Percentiles rank a stretch among this genome's conserved stretches.
Conservation (phyloP, 2,797 vertebrate genomes). For the Spinibarbus caldwelli region DNA sequence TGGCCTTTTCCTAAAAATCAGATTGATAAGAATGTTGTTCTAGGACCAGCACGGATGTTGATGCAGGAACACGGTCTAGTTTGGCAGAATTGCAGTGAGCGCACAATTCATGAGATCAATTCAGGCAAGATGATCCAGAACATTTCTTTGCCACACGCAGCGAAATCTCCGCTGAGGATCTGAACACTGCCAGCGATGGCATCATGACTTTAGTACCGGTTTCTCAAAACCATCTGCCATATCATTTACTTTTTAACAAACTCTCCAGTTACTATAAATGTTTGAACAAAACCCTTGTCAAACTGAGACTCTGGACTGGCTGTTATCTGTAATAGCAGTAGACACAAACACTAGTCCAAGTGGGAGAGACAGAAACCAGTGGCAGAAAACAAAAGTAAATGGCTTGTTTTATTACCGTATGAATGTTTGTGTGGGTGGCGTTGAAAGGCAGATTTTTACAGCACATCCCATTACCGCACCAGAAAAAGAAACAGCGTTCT, state of each 20-base stretch:
- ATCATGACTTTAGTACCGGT: not conserved
- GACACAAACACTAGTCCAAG: conserved; percentile 45
- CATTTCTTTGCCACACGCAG: conserved; percentile 12
- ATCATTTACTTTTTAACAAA: conserved; percentile 9
- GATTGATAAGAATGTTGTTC: not conserved
- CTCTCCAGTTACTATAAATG: conserved; percentile 9
- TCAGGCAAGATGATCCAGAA: conserved; percentile 10
- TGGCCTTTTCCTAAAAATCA: not conserved
- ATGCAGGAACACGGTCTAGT: not conserved
- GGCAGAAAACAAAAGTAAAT: conserved; percentile 75
- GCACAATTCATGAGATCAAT: not conserved
- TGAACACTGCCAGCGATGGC: not conserved
- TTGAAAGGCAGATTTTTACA: conserved; percentile 63
- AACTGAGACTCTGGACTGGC: conserved; percentile 13
- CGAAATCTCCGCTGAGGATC: not conserved
- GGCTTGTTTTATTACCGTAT: conserved; percentile 74
- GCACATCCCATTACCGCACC: conserved; percentile 65
- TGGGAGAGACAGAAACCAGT: conserved; percentile 60
- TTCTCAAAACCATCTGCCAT: conserved; percentile 10
- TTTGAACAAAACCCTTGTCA: conserved; percentile 14
- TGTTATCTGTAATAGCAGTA: conserved; percentile 30
- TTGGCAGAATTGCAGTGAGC: not conserved
- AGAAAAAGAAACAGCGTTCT: conserved; percentile 3
- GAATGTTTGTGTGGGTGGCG: conserved; percentile 46
- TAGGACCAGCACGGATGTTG: not conserved